Conservation (phyloP, 2,797 vertebrate genomes). For the Anas bernieri region DNA sequence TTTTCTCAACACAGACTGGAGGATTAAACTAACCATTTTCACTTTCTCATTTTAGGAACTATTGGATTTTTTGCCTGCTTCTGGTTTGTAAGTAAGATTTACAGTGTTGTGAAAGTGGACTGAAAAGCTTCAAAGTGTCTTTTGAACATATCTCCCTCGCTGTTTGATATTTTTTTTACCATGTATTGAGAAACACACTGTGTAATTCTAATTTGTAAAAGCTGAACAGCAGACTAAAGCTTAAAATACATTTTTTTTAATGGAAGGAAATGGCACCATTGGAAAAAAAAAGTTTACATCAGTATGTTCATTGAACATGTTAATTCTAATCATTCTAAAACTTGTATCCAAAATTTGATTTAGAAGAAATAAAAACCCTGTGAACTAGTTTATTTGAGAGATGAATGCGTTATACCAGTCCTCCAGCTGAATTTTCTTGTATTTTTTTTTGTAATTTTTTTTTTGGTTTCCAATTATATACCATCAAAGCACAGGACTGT, state of each 20-base stretch:
- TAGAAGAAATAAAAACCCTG: conserved; percentile 17
- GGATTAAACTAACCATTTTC: conserved; percentile 35
- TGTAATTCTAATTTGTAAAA: conserved; percentile 43
- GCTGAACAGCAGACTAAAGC: conserved; percentile 17
- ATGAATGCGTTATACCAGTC: neutral
- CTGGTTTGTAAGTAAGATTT: conserved; percentile 81
- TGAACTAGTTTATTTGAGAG: conserved; percentile 6
- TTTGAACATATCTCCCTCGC: conserved; percentile 40
- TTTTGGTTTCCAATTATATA: conserved; percentile 49
- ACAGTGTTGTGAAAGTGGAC: conserved; percentile 79
- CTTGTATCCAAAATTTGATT: neutral
- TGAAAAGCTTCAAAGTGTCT: conserved; percentile 64
- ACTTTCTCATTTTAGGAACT: conserved; percentile 73
- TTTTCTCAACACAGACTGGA: neutral
- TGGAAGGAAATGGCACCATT: neutral
- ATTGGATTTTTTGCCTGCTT: conserved; percentile 79
- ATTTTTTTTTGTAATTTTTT: conserved; percentile 2
- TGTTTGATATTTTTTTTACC: conserved; percentile 52
- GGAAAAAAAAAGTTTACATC: conserved; percentile 33
- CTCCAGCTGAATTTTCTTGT: conserved; percentile 5
- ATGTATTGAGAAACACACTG: conserved; percentile 33
- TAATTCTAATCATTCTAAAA: neutral
- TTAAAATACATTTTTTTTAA: conserved; percentile 16
- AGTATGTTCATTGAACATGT: neutral
- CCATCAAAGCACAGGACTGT: conserved; percentile 36